phyloP scores from a whole-genome alignment of 2,888 invertebrate genomes.

The Athalia rosae region DNA sequence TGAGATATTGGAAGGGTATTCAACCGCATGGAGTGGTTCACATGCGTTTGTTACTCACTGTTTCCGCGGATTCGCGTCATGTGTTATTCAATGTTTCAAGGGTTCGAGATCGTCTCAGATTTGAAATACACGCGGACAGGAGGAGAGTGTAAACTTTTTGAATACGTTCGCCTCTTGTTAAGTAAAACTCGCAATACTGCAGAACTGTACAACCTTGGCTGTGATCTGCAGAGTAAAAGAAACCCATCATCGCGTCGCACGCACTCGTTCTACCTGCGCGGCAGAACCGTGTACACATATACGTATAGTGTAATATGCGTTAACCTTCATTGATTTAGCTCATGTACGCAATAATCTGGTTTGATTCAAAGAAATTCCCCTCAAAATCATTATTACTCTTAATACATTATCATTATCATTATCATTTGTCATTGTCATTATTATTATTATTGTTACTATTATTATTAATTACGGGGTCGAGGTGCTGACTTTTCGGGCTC shows the following conservation, averaged over 20 bases:
- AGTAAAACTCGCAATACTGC: constrained; percentile 15
- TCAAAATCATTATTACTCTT: background rate
- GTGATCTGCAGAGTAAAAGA: background rate
- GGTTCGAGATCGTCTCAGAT: no score
- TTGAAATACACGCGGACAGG: no score
- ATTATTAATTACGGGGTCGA: background rate
- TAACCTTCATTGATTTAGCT: constrained; percentile 13
- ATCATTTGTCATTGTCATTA: no score
- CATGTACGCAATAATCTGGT: background rate
- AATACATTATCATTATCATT: background rate
- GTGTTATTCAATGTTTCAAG: no score
- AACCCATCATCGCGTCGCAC: background rate
- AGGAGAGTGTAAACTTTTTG: background rate
- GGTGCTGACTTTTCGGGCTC: background rate
- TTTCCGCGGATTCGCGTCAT: no score
- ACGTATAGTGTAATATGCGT: background rate
- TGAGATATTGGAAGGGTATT: constrained; percentile 8
- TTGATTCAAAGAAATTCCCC: background rate
- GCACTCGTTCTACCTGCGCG: background rate
- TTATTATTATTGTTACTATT: no score
- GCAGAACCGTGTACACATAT: background rate
- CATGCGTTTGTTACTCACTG: no score
- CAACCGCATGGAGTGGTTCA: no score
- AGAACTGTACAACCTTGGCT: constrained; percentile 21
- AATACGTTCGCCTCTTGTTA: background rate